These are phyloP conservation scores for Damaliscus lunatus DNA, from an alignment of 2,113 vertebrate species.

Conservation along the genomic window DNA sequence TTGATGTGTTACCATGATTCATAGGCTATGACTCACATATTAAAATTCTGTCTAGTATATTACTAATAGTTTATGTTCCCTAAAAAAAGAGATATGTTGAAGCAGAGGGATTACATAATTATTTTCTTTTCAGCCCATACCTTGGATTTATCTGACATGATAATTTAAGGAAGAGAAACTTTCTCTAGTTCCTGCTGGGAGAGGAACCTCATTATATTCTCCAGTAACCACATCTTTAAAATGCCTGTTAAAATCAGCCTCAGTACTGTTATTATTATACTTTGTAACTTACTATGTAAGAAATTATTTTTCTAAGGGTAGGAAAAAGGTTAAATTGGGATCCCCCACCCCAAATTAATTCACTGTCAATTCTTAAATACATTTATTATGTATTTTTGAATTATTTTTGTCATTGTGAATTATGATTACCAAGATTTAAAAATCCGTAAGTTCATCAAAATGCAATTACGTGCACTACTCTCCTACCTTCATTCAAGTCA, in stretches of 20 bases:
- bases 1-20: not conserved
- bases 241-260: not conserved
- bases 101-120: not conserved
- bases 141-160: not conserved
- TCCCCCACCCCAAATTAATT: not conserved
- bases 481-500: not conserved
- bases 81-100: not conserved
- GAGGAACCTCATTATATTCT: not conserved
- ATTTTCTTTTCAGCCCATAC: not conserved
- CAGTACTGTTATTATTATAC: not conserved
- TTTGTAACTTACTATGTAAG: not conserved
- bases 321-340: not conserved
- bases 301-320: not conserved
- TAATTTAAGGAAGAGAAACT: constrained; percentile 16
- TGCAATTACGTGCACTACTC: not conserved
- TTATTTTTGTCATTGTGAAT: not conserved
- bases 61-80: not conserved
- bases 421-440: constrained; percentile 16
- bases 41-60: not conserved
- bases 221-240: not conserved
- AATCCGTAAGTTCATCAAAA: not conserved
- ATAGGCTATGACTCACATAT: not conserved
- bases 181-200: not conserved
- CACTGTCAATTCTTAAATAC: not conserved
- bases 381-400: not conserved